Percentiles rank a stretch among this genome's conserved stretches.
Conservation (phyloP, 37 sponge, comb jelly and placozoan genomes). For the Hormiphora californensis region DNA sequence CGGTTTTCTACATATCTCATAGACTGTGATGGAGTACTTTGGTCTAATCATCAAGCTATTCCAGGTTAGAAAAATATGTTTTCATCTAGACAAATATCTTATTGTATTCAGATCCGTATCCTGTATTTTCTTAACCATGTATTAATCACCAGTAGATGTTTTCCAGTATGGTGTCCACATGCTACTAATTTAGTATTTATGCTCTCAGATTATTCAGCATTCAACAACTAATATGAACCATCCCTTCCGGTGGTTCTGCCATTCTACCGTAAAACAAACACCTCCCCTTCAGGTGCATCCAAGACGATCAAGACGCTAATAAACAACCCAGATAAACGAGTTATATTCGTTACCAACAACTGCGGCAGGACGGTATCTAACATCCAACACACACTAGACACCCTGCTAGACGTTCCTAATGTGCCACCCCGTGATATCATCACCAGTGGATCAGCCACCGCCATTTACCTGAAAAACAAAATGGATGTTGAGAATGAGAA, state of each 20-base stretch:
- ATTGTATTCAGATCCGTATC: too few species aligned
- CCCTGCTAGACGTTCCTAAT: neutral
- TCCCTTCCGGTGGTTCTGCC: neutral
- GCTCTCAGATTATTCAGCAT: too few species aligned
- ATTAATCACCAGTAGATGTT: too few species aligned
- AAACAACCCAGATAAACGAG: neutral
- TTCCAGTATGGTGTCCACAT: too few species aligned
- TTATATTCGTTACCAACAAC: conserved; percentile 29
- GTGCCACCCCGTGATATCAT: neutral
- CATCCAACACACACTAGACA: neutral
- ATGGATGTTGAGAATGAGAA: conserved; percentile 23
- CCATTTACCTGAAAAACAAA: conserved; percentile 43
- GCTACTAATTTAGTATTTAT: too few species aligned
- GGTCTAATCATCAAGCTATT: neutral
- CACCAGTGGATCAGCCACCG: neutral
- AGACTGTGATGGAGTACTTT: conserved; percentile 35
- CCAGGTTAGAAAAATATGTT: neutral
- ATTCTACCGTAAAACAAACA: neutral
- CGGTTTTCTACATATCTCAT: neutral
- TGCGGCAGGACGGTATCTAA: neutral
- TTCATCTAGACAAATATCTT: too few species aligned
- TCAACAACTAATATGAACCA: neutral
- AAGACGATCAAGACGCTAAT: neutral
- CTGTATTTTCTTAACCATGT: too few species aligned
- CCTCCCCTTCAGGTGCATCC: neutral